Percentiles rank a stretch among this genome's conserved stretches.
phyloP scores from a whole-genome alignment of 2,113 vertebrate species.

The Benthochromis sp. region DNA sequence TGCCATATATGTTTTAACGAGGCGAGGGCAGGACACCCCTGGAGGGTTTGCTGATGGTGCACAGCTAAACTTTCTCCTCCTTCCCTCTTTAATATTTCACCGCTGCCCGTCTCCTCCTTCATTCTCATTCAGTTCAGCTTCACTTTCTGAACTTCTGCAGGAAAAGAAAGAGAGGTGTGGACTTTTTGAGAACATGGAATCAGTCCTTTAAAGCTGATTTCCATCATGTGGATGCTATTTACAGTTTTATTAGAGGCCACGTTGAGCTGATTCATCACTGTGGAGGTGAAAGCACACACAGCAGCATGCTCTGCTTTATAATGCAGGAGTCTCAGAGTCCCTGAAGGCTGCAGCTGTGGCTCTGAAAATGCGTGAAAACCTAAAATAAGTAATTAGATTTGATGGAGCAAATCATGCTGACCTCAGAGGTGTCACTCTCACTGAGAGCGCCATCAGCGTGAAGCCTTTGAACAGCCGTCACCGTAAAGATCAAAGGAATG shows the following conservation, averaged over 20 bases:
- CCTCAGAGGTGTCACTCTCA: neutral
- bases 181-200: neutral
- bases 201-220: neutral
- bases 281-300: neutral
- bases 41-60: slow-evolving; percentile 14
- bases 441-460: neutral
- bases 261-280: neutral
- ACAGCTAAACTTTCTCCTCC: neutral
- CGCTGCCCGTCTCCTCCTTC: neutral
- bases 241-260: neutral
- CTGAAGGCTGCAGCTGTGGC: neutral
- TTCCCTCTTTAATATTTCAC: slow-evolving; percentile 23
- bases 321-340: neutral
- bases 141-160: neutral
- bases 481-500: neutral
- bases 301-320: neutral
- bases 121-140: slow-evolving; percentile 13
- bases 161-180: neutral
- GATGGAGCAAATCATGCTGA: neutral
- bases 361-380: neutral
- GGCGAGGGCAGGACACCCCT: neutral
- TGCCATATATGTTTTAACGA: neutral
- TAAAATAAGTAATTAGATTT: slow-evolving; percentile 2
- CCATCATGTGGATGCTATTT: neutral
- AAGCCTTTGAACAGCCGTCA: neutral